phyloP scores from a whole-genome alignment of 2,888 invertebrate species.

The Orchesellides sinensis region DNA sequence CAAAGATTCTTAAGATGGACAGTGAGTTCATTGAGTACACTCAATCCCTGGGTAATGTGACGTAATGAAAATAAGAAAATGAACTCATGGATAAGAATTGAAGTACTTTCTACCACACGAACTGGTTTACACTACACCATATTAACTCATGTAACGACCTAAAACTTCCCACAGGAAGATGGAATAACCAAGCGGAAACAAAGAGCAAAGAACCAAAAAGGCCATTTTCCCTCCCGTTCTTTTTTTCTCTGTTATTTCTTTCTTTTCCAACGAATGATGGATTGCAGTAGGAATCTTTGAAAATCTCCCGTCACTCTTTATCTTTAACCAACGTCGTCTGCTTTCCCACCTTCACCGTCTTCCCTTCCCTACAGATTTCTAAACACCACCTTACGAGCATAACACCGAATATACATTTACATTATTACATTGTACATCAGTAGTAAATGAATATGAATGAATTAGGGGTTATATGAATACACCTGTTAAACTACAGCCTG shows the following conservation, averaged over 20 bases:
- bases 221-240: constrained; percentile 7
- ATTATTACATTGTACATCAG: no score
- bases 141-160: constrained; percentile 26
- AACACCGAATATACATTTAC: no score
- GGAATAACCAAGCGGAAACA: constrained; percentile 19
- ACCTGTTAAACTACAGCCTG: no score
- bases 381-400: no score
- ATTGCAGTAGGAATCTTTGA: constrained; percentile 64
- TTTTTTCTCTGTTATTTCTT: constrained; percentile 28
- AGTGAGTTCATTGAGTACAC: constrained; percentile 12
- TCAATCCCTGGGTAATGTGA: constrained; percentile 36
- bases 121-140: constrained; percentile 18
- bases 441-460: no score
- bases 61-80: constrained; percentile 52
- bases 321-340: constrained; percentile 44
- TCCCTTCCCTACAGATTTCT: neutral
- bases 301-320: constrained; percentile 69
- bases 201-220: constrained; percentile 11
- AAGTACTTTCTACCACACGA: constrained; percentile 16
- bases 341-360: constrained; percentile 8
- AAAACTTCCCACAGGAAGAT: constrained; percentile 23
- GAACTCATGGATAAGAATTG: constrained; percentile 30
- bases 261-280: constrained; percentile 57
- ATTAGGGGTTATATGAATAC: no score
- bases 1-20: constrained; percentile 10